Evolutionary conservation across 1,140 invertebrate genomes (phyloP).

Genomic region (Drosophila azteca): DNA sequence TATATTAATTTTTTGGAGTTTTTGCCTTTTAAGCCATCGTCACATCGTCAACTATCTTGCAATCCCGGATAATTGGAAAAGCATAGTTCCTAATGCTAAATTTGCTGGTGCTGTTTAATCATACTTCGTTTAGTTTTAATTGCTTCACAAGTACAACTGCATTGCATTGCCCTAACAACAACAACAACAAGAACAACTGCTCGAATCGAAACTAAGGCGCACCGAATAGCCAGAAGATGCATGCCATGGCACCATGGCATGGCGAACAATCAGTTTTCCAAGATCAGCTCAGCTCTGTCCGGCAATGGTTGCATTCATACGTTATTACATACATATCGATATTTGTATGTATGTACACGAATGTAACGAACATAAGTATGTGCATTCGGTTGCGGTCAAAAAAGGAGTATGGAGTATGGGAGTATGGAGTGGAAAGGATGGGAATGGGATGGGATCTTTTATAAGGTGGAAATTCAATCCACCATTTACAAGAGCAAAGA

Average conservation of each 20-base stretch:
- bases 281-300: slow-evolving; percentile 57
- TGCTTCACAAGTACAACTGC: slow-evolving; percentile 40
- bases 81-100: slow-evolving; percentile 3
- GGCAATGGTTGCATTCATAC: slow-evolving; percentile 10
- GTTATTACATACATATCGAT: not conserved
- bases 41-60: too few species aligned
- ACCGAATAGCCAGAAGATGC: slow-evolving; percentile 53
- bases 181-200: slow-evolving; percentile 30
- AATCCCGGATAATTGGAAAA: not conserved
- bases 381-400: slow-evolving; percentile 45
- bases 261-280: slow-evolving; percentile 56
- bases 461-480: slow-evolving; percentile 50
- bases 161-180: slow-evolving; percentile 38
- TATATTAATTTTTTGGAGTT: not conserved
- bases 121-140: slow-evolving; percentile 66
- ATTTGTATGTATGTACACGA: slow-evolving; percentile 9
- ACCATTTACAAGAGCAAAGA: slow-evolving; percentile 24
- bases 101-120: slow-evolving; percentile 36
- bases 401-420: slow-evolving; percentile 30
- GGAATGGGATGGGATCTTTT: slow-evolving; percentile 5
- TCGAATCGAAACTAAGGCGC: slow-evolving; percentile 50
- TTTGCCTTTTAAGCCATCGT: not conserved
- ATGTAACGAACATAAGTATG: slow-evolving; percentile 9
- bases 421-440: slow-evolving; percentile 36
- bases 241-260: slow-evolving; percentile 28